Evolutionary conservation across 2,888 invertebrate genomes (phyloP), one percentile per base, ranked within the genome.

Genomic region (Steinernema hermaphroditum): DNA sequence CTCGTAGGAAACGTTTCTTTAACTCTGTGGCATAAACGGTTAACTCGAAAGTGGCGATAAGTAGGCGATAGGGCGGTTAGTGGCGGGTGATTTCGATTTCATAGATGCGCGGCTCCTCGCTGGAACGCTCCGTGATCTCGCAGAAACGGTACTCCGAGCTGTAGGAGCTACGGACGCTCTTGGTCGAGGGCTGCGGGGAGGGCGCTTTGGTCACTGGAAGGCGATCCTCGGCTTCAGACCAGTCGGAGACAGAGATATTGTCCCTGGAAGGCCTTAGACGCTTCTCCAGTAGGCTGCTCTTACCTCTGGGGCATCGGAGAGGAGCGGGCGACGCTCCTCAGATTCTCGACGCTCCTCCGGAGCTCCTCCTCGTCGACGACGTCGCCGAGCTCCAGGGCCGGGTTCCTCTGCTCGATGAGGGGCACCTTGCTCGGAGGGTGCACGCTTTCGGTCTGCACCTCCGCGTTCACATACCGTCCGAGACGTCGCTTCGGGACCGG

Each of bases 101-200:
- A n/a, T 46, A 46, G 46, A 46, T 46, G n/a, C 46, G 46, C 46
- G 46, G 9, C 22, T 46, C 46, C 22, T 46, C 46, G 46, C 9
- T 46, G n/a, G 46, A n/a, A 46, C 46, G 27, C 19, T 54, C 54
- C 24, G 54, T 54, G 22, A 54, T 54, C 54, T 54, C 24, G 54
- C 27, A 54, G 54, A 54, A 54, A 27, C 54, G 54, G 27, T 54
- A 54, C 16, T 54, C 54, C 6, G 54, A 54, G 27, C 54, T 54
- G 54, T 54, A 54, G 24, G 54, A 54, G 27, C 54, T 54, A 6
- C 54, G 54, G 54, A 54, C 6, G 54, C 54, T 54, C 54, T 54
- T 54, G 24, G 27, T 22, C 54, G 54, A 54, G 54, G 27, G 54
- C 27, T 54, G 54, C 2, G 54, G 54, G 2, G 54, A 54, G 6